Base-by-base conservation (phyloP, 2,888 invertebrate species). In the Phyto melanocephala region DNA sequence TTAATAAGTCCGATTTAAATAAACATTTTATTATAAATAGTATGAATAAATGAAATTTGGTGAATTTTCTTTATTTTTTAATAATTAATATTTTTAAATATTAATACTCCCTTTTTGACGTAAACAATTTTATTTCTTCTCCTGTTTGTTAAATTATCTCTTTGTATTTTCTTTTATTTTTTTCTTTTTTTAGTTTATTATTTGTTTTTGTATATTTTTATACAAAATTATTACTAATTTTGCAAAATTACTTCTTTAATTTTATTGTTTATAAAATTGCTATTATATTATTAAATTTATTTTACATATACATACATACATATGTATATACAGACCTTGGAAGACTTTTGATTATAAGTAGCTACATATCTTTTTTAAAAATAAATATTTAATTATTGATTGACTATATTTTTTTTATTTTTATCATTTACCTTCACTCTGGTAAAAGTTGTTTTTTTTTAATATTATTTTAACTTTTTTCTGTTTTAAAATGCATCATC, bases 301-400 rank as follows among this genome's bases (percentile, higher is more conserved):
- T 45, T 67, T 56, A 52, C 42, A 35, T 17, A 70, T 42, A n/a
- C n/a, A n/a, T n/a, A n/a, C n/a, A n/a, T n/a, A n/a, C n/a, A n/a
- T n/a, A 28, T 28, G 6, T 28, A 6, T 5, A 28, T 3, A 28
- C 28, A 78, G 28, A 68, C 17, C 52, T 54, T 65, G 60, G 33
- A 79, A 79, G 78, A 76, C 82, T 76, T 82, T 79, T 82, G 67
- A 65, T 82, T 71, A 35, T 82, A 82, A 79, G 70, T 76, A 82
- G 72, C 20, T 67, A 24, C 65, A 58, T 47, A 47, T 72, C 58
- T 65, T 65, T 28, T 17, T 37, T n/a, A n/a, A n/a, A n/a, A n/a
- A 63, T 80, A 68, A 65, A 68, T 35, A 54, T 72, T 68, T 63
- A 74, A 33, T 74, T 77, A 68, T 68, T 78, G 45, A 68, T 68